Evolutionary conservation across 2,113 vertebrate genomes (phyloP).

Genomic region (Paradoxurus hermaphroditus): DNA sequence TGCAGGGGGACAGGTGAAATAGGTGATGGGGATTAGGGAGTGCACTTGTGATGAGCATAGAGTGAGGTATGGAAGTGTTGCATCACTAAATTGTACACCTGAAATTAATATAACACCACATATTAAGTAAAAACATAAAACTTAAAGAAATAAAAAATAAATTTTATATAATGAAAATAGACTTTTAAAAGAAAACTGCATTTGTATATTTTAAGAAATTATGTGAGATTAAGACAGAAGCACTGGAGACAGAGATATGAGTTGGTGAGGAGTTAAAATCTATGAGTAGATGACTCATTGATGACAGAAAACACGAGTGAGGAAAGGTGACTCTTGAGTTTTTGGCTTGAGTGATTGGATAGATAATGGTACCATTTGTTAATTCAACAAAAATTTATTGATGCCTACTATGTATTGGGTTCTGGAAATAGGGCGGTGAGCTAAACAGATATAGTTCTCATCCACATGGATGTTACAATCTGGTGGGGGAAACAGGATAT

Average conservation of each 20-base stretch:
- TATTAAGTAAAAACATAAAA: background rate
- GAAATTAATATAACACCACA: background rate
- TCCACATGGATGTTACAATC: background rate
- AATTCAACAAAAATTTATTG: constrained; percentile 13
- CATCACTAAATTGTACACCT: background rate
- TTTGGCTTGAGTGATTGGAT: background rate
- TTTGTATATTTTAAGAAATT: background rate
- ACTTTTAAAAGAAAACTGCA: background rate
- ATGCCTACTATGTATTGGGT: background rate
- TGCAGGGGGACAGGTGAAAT: background rate
- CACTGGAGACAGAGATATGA: background rate
- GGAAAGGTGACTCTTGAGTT: background rate
- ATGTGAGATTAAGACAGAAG: background rate
- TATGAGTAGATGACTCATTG: background rate
- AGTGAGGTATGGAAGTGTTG: background rate
- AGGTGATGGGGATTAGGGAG: background rate
- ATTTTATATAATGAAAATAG: background rate
- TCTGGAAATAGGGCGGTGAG: background rate
- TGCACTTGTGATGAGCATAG: background rate
- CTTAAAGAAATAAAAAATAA: background rate
- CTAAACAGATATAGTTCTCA: background rate
- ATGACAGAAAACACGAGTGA: background rate
- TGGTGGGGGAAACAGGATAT: background rate
- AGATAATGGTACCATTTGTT: background rate
- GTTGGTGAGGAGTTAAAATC: background rate